Conservation (phyloP, 2,888 invertebrate genomes). For the Anthophora plumipes region DNA sequence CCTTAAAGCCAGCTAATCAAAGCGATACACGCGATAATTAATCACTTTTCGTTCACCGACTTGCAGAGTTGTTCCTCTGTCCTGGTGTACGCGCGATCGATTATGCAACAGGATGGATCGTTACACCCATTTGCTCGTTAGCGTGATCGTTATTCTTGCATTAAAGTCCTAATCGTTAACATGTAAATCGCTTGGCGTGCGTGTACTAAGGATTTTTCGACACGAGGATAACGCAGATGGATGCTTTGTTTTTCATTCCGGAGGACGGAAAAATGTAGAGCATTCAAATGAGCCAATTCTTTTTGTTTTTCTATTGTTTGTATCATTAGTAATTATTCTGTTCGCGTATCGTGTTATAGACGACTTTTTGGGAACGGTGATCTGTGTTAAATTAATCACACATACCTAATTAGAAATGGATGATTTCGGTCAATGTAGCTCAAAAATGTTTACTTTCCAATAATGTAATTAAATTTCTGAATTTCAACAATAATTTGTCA, state of each 20-base stretch:
- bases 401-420: too few species aligned
- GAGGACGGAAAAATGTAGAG: too few species aligned
- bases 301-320: too few species aligned
- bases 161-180: conserved; percentile 40
- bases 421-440: too few species aligned
- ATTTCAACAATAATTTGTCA: too few species aligned
- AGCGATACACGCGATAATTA: conserved; percentile 50
- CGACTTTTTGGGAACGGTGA: too few species aligned
- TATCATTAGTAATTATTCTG: too few species aligned
- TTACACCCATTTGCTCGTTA: conserved; percentile 44
- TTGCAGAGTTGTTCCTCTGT: conserved; percentile 19
- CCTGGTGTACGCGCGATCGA: conserved; percentile 11
- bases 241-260: background rate
- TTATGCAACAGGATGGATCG: conserved; percentile 41
- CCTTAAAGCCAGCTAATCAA: conserved; percentile 43
- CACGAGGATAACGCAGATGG: background rate
- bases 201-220: background rate
- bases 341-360: too few species aligned
- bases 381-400: too few species aligned
- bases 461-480: too few species aligned
- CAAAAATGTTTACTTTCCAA: too few species aligned
- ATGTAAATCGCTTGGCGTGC: conserved; percentile 8
- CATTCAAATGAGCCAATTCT: too few species aligned
- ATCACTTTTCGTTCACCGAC: conserved; percentile 45
- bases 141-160: conserved; percentile 48